phyloP scores from a whole-genome alignment of 2,113 vertebrate species.

The Ifrita kowaldi region DNA sequence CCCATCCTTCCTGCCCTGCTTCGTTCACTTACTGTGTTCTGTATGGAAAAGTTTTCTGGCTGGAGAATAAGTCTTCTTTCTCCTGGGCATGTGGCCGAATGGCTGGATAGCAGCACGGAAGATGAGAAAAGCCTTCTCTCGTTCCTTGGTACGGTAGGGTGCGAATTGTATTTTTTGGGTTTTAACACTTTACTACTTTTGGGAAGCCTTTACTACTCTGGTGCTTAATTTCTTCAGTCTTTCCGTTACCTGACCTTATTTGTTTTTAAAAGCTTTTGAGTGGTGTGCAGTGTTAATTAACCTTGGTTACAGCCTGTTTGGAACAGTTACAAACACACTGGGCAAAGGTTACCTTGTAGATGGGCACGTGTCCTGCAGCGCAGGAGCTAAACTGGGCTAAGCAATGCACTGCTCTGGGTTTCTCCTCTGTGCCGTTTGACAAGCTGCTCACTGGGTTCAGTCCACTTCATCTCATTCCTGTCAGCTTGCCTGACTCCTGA shows the following conservation, averaged over 20 bases:
- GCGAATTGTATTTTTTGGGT: neutral
- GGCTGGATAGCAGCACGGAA: constrained; percentile 84
- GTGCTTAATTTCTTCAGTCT: constrained; percentile 14
- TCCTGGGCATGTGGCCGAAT: constrained; percentile 76
- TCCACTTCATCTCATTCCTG: neutral
- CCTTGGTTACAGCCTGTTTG: neutral
- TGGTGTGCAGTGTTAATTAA: neutral
- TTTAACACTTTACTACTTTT: constrained; percentile 55
- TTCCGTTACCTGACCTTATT: neutral
- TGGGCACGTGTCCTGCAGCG: neutral
- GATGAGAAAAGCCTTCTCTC: constrained; percentile 84
- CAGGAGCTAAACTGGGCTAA: neutral
- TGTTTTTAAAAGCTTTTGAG: neutral
- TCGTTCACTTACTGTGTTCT: constrained; percentile 63
- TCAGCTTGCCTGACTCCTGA: neutral
- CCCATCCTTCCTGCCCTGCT: constrained; percentile 45
- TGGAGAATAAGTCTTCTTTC: constrained; percentile 83
- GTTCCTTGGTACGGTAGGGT: constrained; percentile 83
- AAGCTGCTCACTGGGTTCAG: neutral
- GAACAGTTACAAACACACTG: neutral
- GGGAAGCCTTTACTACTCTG: constrained; percentile 25
- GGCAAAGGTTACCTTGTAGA: neutral
- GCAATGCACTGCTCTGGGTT: neutral
- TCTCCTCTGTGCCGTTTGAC: neutral
- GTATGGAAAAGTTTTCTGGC: constrained; percentile 82